Base-by-base conservation (phyloP, 2,888 invertebrate genomes). In the Drosophila birchii region DNA sequence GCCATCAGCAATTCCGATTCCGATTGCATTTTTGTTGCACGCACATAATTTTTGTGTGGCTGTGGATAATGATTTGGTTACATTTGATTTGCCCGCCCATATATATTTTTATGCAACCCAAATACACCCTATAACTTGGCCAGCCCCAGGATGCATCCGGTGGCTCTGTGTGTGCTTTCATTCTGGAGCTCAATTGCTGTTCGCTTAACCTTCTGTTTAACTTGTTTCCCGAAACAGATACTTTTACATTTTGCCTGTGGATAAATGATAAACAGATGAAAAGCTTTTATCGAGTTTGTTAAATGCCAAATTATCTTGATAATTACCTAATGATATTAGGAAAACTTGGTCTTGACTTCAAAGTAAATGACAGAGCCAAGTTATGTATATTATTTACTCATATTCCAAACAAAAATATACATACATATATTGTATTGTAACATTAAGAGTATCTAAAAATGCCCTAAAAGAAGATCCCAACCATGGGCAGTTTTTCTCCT, bases 1-100 rank as follows among this genome's bases (percentile, higher is more conserved):
- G 72, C 68, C 57, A 71, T 71, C 70, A 49, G 70, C 70, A 72
- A 78, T 83, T 81, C 72, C 68, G 68, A 80, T 84, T 80, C 51
- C 51, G 71, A 57, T 69, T 79, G 86, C 75, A 78, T 86, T 89
- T 84, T 84, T 89, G 79, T 72, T 68, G 70, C 78, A 83, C 88
- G 88, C 88, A 81, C 79, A 67, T 75, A 70, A 76, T 84, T 84
- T 86, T 77, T 78, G 79, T 72, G 73, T 53, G 73, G 73, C 73
- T 67, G 58, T 29, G 67, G 76, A 70, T 75, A 76, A 76, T 76
- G 75, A 76, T 76, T 76, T 76, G 81, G 72, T 81, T 66, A 70
- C 76, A 88, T 88, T 79, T 72, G 76, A 76, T 88, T 83, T 76
- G 66, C 49, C 71, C 80, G 66, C 66, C 66, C 41, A 62, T 51